Conservation (phyloP, 2,797 vertebrate genomes). For the Propithecus deckenii region DNA sequence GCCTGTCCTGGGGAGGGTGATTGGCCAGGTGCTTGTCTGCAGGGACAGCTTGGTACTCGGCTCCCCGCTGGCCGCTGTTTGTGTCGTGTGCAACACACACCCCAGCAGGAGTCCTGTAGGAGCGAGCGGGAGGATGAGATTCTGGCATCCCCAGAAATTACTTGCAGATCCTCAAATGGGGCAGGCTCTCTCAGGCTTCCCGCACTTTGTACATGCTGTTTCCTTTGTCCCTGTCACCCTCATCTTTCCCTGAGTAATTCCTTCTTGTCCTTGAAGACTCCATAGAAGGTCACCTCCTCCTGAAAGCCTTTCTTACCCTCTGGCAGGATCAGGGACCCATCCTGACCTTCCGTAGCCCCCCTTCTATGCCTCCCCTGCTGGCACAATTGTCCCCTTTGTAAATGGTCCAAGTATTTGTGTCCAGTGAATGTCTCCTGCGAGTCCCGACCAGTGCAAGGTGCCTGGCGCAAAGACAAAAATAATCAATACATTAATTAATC, state of each 20-base stretch:
- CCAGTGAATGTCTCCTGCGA: background rate
- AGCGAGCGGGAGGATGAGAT: background rate
- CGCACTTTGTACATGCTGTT: background rate
- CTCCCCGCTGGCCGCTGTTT: background rate
- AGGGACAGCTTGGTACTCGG: too few species aligned
- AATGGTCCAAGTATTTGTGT: background rate
- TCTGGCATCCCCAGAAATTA: background rate
- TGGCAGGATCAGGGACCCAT: background rate
- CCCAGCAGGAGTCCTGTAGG: background rate
- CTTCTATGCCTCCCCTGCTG: background rate
- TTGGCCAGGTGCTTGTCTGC: background rate
- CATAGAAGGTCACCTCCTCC: background rate
- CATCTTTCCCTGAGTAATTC: background rate
- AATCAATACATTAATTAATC: background rate
- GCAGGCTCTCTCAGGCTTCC: background rate
- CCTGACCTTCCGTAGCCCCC: background rate
- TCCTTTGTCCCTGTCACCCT: background rate
- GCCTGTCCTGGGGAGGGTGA: background rate
- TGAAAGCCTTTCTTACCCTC: background rate
- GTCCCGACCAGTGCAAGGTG: background rate
- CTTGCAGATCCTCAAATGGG: background rate
- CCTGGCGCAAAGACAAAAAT: background rate
- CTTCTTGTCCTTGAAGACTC: background rate
- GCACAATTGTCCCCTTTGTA: background rate
- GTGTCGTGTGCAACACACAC: rapidly evolving